phyloP scores from a whole-genome alignment of 2,888 invertebrate species.

The Tuberolachnus salignus region DNA sequence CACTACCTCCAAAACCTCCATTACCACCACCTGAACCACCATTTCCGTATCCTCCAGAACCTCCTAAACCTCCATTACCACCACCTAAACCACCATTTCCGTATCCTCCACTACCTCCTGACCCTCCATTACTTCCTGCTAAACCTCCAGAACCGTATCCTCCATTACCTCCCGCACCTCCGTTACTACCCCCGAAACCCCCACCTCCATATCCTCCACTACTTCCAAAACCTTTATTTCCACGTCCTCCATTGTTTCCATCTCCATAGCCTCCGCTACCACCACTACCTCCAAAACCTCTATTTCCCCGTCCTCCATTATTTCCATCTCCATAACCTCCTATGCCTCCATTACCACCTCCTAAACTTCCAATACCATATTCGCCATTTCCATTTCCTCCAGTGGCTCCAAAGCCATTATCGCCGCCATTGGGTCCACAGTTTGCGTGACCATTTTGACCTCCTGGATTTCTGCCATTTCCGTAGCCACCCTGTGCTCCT shows the following conservation, averaged over 20 bases:
- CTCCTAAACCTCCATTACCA: constrained; percentile 10
- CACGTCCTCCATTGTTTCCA: not conserved
- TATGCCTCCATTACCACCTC: not conserved
- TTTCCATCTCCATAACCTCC: not conserved
- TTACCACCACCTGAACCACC: not conserved
- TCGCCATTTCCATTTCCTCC: not conserved
- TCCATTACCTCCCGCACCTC: not conserved
- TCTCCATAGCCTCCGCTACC: not conserved
- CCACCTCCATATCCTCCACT: not conserved
- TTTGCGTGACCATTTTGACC: constrained; percentile 4
- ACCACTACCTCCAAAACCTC: not conserved
- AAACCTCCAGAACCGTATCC: not conserved
- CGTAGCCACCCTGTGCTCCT: constrained; percentile 24
- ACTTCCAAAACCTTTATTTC: constrained; percentile 22
- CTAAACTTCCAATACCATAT: not conserved
- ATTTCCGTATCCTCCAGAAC: not conserved
- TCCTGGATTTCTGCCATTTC: constrained; percentile 8
- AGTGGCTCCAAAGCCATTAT: not conserved
- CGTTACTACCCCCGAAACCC: constrained; percentile 37
- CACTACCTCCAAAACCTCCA: not conserved
- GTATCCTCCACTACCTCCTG: not conserved
- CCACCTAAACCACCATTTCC: constrained; percentile 18
- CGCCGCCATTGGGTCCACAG: constrained; percentile 25
- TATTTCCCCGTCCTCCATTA: not conserved
- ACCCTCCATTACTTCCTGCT: constrained; percentile 1